Evolutionary conservation across 2,113 vertebrate species (phyloP).

Genomic region (Gopherus evgoodei): DNA sequence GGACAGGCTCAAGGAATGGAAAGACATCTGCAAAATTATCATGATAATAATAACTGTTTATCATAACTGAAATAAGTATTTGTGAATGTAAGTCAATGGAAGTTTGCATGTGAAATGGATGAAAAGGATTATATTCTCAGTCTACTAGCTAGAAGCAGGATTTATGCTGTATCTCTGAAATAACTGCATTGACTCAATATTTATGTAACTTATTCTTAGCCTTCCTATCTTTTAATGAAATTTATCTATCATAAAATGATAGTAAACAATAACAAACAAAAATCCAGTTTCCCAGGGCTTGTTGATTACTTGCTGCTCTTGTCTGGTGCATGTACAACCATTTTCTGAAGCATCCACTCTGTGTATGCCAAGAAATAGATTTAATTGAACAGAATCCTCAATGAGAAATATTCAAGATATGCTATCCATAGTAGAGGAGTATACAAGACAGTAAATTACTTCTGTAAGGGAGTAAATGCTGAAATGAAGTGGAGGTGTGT

Average conservation of each 20-base stretch:
- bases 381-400: not conserved
- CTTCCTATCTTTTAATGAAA: not conserved
- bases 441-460: not conserved
- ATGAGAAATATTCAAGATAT: not conserved
- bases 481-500: not conserved
- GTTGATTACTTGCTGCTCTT: not conserved
- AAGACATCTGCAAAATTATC: not conserved
- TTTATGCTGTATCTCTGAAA: not conserved
- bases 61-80: not conserved
- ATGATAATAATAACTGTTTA: not conserved
- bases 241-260: not conserved
- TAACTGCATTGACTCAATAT: not conserved
- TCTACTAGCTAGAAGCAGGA: not conserved
- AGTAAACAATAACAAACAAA: not conserved
- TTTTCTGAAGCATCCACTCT: not conserved
- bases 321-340: not conserved
- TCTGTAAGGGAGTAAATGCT: not conserved
- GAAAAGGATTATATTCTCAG: not conserved
- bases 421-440: not conserved
- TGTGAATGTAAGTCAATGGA: not conserved
- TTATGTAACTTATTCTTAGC: not conserved
- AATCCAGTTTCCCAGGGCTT: not conserved
- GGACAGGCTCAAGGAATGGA: not conserved
- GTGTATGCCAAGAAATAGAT: not conserved
- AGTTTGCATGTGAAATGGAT: not conserved